Evolutionary conservation across 2,888 invertebrate genomes (phyloP).

Genomic region (Caenorhabditis wallacei): DNA sequence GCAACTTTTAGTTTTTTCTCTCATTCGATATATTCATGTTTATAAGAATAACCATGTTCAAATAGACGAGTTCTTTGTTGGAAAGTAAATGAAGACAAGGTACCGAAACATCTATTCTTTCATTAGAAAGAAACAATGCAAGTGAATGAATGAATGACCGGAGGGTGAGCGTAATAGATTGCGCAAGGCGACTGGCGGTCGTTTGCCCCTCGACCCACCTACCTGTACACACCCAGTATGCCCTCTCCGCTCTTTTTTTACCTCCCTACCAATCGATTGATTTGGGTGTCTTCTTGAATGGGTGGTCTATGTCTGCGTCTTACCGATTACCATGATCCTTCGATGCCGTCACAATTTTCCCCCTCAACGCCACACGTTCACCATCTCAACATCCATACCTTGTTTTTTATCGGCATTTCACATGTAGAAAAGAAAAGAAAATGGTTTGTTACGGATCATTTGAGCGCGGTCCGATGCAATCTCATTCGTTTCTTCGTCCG

Average conservation of each 20-base stretch:
- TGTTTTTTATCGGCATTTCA: slow-evolving; percentile 38
- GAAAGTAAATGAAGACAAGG: slow-evolving; percentile 14
- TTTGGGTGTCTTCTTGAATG: slow-evolving; percentile 53
- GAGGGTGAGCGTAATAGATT: slow-evolving; percentile 54
- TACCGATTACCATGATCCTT: slow-evolving; percentile 7
- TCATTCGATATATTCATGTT: not conserved
- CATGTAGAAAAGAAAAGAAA: slow-evolving; percentile 16
- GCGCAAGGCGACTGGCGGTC: slow-evolving; percentile 52
- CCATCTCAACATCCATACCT: slow-evolving; percentile 43
- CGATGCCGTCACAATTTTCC: slow-evolving; percentile 27
- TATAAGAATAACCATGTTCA: slow-evolving; percentile 23
- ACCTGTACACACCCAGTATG: slow-evolving; percentile 58
- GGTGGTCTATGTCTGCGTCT: slow-evolving; percentile 55
- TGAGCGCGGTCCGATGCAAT: slow-evolving; percentile 42
- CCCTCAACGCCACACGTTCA: slow-evolving; percentile 15
- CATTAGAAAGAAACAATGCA: slow-evolving; percentile 56
- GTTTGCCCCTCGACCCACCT: slow-evolving; percentile 46
- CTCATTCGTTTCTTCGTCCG: slow-evolving; percentile 29
- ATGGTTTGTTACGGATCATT: slow-evolving; percentile 58
- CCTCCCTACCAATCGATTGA: slow-evolving; percentile 51
- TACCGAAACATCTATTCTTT: slow-evolving; percentile 49
- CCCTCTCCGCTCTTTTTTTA: slow-evolving; percentile 15
- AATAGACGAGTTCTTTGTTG: slow-evolving; percentile 44
- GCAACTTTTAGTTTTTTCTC: not conserved
- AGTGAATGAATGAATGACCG: slow-evolving; percentile 37